Percentiles rank a stretch among this genome's conserved stretches.
These are phyloP conservation scores for Diarsia dahlii DNA, from an alignment of 2,888 invertebrate genomes.

Conservation along the genomic window DNA sequence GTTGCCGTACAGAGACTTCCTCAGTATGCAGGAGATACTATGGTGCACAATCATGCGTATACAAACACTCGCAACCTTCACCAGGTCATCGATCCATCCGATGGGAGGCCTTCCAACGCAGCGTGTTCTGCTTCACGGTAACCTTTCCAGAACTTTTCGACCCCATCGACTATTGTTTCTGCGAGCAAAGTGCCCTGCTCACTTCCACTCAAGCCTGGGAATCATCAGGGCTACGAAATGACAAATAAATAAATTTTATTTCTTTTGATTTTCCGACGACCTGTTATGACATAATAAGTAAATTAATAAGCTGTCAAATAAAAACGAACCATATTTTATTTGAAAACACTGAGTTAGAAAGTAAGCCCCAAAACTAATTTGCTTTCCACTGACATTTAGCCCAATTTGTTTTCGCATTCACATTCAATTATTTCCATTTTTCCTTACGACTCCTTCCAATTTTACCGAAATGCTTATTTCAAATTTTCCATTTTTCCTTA, in stretches of 20 bases:
- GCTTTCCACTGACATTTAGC: not conserved
- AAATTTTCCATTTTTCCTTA: constrained; percentile 44
- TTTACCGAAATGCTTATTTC: constrained; percentile 9
- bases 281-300: not conserved
- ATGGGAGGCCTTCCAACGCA: no score
- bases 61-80: no score
- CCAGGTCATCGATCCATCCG: no score
- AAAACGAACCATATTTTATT: not conserved
- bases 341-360: not conserved
- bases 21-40: no score
- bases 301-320: not conserved
- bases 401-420: constrained; percentile 11
- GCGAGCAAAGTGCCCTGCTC: no score
- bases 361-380: not conserved
- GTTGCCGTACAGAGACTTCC: no score
- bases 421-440: constrained; percentile 29
- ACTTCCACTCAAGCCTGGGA: no score
- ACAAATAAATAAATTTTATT: not conserved
- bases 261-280: not conserved
- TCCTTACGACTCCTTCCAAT: constrained; percentile 17
- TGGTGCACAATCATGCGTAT: no score
- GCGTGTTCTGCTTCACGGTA: no score
- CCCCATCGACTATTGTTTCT: no score
- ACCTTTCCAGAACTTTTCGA: no score
- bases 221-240: no score